Percentiles rank a stretch among this genome's conserved stretches.
phyloP scores from a whole-genome alignment of 2,888 invertebrate genomes.

The Ectemnius continuus region DNA sequence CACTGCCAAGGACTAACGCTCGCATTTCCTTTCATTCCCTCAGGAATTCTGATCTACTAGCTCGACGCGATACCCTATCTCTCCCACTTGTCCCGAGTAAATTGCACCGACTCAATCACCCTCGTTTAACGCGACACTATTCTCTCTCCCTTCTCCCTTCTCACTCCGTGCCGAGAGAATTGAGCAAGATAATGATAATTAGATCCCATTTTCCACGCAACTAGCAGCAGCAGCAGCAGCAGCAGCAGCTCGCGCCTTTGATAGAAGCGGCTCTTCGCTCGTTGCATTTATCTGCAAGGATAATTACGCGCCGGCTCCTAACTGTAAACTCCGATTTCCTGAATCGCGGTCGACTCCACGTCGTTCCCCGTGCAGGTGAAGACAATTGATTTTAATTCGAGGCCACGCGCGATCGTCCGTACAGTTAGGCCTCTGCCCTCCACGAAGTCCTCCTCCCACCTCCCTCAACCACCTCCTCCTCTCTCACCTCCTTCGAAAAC shows the following conservation, averaged over 20 bases:
- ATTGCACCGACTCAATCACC: not conserved
- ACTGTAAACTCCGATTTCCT: conserved; percentile 41
- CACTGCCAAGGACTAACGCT: conserved; percentile 20
- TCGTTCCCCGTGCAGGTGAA: conserved; percentile 2
- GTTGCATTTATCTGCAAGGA: conserved; percentile 28
- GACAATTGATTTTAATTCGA: conserved; percentile 55
- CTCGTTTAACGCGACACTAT: not conserved
- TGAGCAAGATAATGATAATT: not conserved
- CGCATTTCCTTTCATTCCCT: conserved; percentile 7
- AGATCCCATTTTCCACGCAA: not conserved
- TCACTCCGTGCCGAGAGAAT: too few relatives aligned
- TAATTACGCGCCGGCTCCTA: conserved; percentile 13
- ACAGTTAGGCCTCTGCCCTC: conserved; percentile 21
- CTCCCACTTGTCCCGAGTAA: not conserved
- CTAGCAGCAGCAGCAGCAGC: too few relatives aligned
- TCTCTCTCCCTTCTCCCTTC: too few relatives aligned
- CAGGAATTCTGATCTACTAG: not conserved
- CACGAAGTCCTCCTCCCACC: too few relatives aligned
- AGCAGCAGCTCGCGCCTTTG: too few relatives aligned
- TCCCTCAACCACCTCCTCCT: too few relatives aligned
- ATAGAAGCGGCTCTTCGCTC: not conserved
- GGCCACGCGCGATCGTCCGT: conserved; percentile 40
- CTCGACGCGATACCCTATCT: not conserved
- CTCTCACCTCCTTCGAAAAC: too few relatives aligned
- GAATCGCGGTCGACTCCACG: conserved; percentile 27